Conservation (phyloP, 2,888 invertebrate species). For the Heliconius sara region DNA sequence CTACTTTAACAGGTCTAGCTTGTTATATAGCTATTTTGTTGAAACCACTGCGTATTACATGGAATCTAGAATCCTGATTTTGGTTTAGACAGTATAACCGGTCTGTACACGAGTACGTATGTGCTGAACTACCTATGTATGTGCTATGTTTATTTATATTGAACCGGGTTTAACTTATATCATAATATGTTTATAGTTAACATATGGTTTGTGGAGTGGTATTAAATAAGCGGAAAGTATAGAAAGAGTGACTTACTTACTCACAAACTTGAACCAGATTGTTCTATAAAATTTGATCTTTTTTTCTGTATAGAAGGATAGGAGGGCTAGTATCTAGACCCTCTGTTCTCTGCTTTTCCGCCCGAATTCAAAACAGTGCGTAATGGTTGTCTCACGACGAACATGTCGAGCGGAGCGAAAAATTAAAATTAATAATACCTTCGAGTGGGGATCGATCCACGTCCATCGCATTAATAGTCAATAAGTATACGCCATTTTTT, state of each 20-base stretch:
- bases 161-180: neutral
- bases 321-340: neutral
- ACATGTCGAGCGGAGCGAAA: neutral
- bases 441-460: neutral
- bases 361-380: neutral
- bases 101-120: slow-evolving; percentile 30
- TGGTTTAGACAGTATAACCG: slow-evolving; percentile 39
- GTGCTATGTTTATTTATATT: neutral
- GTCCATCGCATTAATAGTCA: too few relatives aligned
- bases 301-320: too few relatives aligned
- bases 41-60: slow-evolving; percentile 15
- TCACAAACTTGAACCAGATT: neutral
- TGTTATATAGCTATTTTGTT: slow-evolving; percentile 22
- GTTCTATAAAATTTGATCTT: too few relatives aligned
- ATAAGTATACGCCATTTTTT: too few relatives aligned
- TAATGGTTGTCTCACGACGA: neutral
- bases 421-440: neutral
- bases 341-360: neutral
- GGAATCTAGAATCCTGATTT: slow-evolving; percentile 34
- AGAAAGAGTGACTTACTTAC: neutral
- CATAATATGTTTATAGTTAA: neutral
- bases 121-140: slow-evolving; percentile 10
- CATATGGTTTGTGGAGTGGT: neutral
- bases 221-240: neutral
- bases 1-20: slow-evolving; percentile 11